A percentile compares a stretch with the other conserved stretches of the same genome.
Evolutionary conservation across 1,140 invertebrate species (phyloP).

Genomic region (Cepaea nemoralis): DNA sequence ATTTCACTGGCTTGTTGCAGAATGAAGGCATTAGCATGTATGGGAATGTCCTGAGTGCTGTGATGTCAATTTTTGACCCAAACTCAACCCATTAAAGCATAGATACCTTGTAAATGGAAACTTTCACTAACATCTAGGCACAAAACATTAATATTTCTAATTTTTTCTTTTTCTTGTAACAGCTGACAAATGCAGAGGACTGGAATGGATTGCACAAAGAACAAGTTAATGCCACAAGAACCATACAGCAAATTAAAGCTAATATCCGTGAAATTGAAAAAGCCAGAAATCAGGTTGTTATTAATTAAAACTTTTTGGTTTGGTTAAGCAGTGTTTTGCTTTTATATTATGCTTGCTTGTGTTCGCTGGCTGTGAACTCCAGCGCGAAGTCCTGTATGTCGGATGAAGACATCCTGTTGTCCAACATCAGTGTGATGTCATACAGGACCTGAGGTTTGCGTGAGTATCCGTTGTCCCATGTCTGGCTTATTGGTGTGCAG

Average conservation of each 20-base stretch:
- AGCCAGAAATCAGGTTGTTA: conserved; percentile 52
- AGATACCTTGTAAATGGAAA: not conserved
- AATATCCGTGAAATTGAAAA: conserved; percentile 65
- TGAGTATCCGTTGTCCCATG: too few species aligned
- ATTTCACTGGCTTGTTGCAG: not conserved
- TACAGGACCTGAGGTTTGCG: too few species aligned
- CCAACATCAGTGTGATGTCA: too few species aligned
- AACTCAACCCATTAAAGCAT: too few species aligned
- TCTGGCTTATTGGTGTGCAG: too few species aligned
- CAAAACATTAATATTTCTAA: not conserved
- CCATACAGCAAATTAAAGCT: conserved; percentile 65
- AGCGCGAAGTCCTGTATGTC: too few species aligned
- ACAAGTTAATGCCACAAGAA: conserved; percentile 64
- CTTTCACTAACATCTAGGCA: not conserved
- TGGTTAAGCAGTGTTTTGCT: too few species aligned
- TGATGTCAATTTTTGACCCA: not conserved
- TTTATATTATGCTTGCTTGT: too few species aligned
- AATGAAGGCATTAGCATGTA: not conserved
- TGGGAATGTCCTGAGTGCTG: too few species aligned
- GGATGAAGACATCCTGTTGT: too few species aligned
- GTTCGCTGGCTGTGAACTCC: too few species aligned
- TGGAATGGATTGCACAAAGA: conserved; percentile 60
- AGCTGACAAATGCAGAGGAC: conserved; percentile 56
- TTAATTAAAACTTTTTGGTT: too few species aligned
- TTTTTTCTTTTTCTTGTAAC: not conserved